A percentile compares a stretch with the other conserved stretches of the same genome.
Conservation (phyloP, 2,888 invertebrate species). For the Andrena fulva region DNA sequence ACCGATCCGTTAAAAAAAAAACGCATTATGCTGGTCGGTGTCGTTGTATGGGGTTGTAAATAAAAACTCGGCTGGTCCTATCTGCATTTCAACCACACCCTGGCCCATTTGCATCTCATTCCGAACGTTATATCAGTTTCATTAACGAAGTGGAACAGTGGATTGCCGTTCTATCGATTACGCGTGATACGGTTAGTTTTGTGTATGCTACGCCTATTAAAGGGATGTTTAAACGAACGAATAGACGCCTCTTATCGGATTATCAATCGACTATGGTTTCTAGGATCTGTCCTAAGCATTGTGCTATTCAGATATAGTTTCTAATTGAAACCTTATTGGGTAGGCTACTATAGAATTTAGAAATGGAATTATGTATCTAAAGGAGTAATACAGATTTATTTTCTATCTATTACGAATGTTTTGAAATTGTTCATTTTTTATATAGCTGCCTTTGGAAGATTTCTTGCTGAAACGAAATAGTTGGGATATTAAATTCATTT, state of each 20-base stretch:
- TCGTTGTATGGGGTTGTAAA: slow-evolving; percentile 56
- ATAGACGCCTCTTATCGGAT: background rate
- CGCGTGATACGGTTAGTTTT: slow-evolving; percentile 27
- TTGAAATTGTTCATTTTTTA: no score
- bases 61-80: slow-evolving; percentile 65
- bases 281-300: background rate
- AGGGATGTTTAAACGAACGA: slow-evolving; percentile 26
- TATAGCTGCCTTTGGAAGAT: no score
- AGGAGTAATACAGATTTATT: no score
- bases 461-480: no score
- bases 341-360: background rate
- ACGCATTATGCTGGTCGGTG: slow-evolving; percentile 61
- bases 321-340: background rate
- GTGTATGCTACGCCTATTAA: background rate
- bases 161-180: slow-evolving; percentile 64
- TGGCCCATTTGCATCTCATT: slow-evolving; percentile 75
- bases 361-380: no score
- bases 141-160: slow-evolving; percentile 73
- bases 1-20: slow-evolving; percentile 59
- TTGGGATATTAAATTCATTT: no score
- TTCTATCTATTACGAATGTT: no score
- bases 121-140: slow-evolving; percentile 73
- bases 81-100: slow-evolving; percentile 72
- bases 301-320: background rate
- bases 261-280: background rate